A percentile compares a stretch with the other conserved stretches of the same genome.
phyloP scores from a whole-genome alignment of 2,888 invertebrate genomes.

The Ectemnius continuus region DNA sequence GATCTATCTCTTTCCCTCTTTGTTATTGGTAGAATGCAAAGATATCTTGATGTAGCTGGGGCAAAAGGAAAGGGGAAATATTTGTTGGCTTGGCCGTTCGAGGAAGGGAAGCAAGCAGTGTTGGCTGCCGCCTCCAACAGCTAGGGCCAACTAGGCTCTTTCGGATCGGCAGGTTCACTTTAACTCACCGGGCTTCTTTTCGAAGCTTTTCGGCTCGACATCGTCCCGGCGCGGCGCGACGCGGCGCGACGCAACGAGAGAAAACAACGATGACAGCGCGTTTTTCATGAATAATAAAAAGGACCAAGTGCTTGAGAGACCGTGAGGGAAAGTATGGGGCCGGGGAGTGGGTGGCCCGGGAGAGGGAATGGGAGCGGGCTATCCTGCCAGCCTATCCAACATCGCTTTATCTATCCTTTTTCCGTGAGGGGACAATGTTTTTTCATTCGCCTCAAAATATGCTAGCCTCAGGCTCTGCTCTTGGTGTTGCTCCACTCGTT shows the following conservation, averaged over 20 bases:
- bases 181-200: slow-evolving; percentile 43
- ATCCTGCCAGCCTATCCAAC: slow-evolving; percentile 25
- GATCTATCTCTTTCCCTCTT: too few relatives aligned
- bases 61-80: slow-evolving; percentile 2
- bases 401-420: slow-evolving; percentile 63
- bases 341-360: too few relatives aligned
- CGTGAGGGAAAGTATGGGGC: too few relatives aligned
- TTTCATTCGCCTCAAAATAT: slow-evolving; percentile 74
- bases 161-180: slow-evolving; percentile 38
- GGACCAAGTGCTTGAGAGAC: slow-evolving; percentile 66
- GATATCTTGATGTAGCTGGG: not conserved
- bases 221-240: not conserved
- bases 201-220: slow-evolving; percentile 35
- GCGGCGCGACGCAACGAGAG: slow-evolving; percentile 33
- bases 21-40: too few relatives aligned
- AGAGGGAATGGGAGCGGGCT: slow-evolving; percentile 28
- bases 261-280: slow-evolving; percentile 56
- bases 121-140: not conserved
- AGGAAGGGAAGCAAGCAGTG: not conserved
- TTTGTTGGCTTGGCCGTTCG: not conserved
- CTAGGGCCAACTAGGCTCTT: not conserved
- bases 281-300: slow-evolving; percentile 78
- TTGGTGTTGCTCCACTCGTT: slow-evolving; percentile 12
- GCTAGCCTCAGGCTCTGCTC: slow-evolving; percentile 66
- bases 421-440: slow-evolving; percentile 71